Evolutionary conservation across 2,888 invertebrate genomes (phyloP), one percentile per base, ranked within the genome.

Genomic region (Hipparchia sbordonii): DNA sequence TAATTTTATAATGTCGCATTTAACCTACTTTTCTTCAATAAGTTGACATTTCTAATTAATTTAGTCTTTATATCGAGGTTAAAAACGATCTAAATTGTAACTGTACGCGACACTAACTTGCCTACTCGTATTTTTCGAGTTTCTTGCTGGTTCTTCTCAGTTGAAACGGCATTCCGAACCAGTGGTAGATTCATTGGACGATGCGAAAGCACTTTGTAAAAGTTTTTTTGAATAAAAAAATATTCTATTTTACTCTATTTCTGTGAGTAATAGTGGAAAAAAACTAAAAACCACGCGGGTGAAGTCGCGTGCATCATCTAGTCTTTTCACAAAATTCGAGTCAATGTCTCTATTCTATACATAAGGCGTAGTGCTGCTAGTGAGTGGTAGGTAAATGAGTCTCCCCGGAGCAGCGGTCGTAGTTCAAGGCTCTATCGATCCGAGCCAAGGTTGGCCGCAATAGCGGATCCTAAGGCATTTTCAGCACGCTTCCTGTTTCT

Each of bases 351-450:
- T 39, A 61, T 45, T 61, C 46, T 8, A 39, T 39, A 33, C 33
- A 10, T 6, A 12, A 23, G 63, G 9, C 63, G 23, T 6, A 59
- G 39, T 45, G 12, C 54, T 54, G 61, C 56, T 63, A 63, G 23
- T 46, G 46, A 56, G 62, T 56, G 39, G 57, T 39, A 51, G 39
- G 57, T 39, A 51, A 73, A 60, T 63, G 71, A 74, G 59, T 71
- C 71, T 71, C 69, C 71, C 63, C 68, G 72, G 71, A 71, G 71
- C 63, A 61, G 75, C 67, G 71, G 76, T 74, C 73, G 71, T 74
- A 78, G 79, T 80, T 80, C 80, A 80, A 92, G 92, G 92, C 88
- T 91, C 86, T 92, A 92, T 92, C 85, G 92, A 92, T 92, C 89
- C 73, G 62, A 74, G 74, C 87, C 88, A 89, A 89, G 88, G 87